Percentiles rank a stretch among this genome's conserved stretches.
These are phyloP conservation scores for Plutomurus gul DNA, from an alignment of 1,140 invertebrate species.

Conservation along the genomic window DNA sequence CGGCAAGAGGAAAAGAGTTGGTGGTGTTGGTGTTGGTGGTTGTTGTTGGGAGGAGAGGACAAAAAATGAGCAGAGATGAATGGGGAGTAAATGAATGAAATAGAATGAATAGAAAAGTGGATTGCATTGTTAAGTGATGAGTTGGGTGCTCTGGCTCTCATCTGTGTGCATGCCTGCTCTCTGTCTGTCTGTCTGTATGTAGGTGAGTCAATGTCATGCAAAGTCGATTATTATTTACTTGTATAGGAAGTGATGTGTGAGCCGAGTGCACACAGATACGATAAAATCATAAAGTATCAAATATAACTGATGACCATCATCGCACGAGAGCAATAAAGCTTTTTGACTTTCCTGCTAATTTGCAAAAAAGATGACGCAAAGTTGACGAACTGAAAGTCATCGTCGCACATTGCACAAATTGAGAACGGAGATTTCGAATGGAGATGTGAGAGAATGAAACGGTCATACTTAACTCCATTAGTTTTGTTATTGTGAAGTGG, in stretches of 20 bases:
- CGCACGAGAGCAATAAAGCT: slow-evolving; percentile 9
- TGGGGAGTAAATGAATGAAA: slow-evolving; percentile 8
- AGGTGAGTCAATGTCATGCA: too few species aligned
- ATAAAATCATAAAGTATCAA: slow-evolving; percentile 15
- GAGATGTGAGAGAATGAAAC: too few species aligned
- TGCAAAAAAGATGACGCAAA: slow-evolving; percentile 1
- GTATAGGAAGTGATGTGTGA: too few species aligned
- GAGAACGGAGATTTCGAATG: too few species aligned
- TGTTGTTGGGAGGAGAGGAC: not conserved
- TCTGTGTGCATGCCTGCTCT: too few species aligned
- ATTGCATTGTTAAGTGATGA: too few species aligned
- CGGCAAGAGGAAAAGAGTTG: too few species aligned
- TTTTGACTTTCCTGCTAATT: slow-evolving; percentile 18
- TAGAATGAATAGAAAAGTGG: slow-evolving; percentile 2
- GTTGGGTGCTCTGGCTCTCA: too few species aligned
- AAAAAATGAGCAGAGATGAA: not conserved
- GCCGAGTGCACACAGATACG: not conserved
- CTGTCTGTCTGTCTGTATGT: too few species aligned
- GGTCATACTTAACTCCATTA: not conserved
- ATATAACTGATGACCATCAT: slow-evolving; percentile 12
- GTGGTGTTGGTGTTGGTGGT: too few species aligned
- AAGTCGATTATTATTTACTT: too few species aligned
- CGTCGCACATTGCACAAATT: too few species aligned
- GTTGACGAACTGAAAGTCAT: slow-evolving; percentile 12
- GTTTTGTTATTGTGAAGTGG: not conserved